phyloP scores from a whole-genome alignment of 2,888 invertebrate genomes.

The Lagria hirta region DNA sequence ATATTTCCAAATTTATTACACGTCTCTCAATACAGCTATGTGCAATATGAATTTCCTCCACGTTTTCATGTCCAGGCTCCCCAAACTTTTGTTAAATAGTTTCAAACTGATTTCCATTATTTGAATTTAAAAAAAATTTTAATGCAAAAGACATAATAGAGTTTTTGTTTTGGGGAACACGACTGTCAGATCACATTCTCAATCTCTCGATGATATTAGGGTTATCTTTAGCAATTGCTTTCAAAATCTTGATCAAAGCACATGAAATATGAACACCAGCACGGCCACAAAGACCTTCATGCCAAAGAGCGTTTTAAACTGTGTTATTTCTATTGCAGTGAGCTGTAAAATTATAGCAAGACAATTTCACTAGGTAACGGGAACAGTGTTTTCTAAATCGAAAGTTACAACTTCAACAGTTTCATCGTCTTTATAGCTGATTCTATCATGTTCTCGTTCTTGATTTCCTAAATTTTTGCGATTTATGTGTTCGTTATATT shows the following conservation, averaged over 20 bases:
- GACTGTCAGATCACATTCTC: slow-evolving; percentile 28
- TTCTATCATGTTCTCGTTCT: no score
- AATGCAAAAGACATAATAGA: slow-evolving; percentile 23
- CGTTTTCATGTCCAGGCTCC: slow-evolving; percentile 30
- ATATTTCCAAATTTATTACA: slow-evolving; percentile 20
- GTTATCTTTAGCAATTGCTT: no score
- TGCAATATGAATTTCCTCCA: slow-evolving; percentile 26
- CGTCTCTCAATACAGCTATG: slow-evolving; percentile 24
- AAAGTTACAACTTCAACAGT: no score
- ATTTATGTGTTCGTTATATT: no score
- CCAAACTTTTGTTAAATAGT: slow-evolving; percentile 23
- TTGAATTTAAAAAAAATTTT: slow-evolving; percentile 17
- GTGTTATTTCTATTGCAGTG: slow-evolving; percentile 30
- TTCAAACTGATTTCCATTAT: slow-evolving; percentile 6
- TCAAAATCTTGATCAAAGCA: slow-evolving; percentile 27
- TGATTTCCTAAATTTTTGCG: no score
- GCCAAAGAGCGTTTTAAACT: slow-evolving; percentile 33
- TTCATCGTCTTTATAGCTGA: no score
- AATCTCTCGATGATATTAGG: slow-evolving; percentile 17
- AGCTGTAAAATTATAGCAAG: slow-evolving; percentile 31
- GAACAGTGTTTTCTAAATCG: no score
- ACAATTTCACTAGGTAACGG: slow-evolving; percentile 30
- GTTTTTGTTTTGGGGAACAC: slow-evolving; percentile 13
- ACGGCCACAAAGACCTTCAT: slow-evolving; percentile 27
- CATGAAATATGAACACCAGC: slow-evolving; percentile 29